These are phyloP conservation scores for Channa maculata DNA, from an alignment of 2,113 vertebrate genomes.

Conservation along the genomic window DNA sequence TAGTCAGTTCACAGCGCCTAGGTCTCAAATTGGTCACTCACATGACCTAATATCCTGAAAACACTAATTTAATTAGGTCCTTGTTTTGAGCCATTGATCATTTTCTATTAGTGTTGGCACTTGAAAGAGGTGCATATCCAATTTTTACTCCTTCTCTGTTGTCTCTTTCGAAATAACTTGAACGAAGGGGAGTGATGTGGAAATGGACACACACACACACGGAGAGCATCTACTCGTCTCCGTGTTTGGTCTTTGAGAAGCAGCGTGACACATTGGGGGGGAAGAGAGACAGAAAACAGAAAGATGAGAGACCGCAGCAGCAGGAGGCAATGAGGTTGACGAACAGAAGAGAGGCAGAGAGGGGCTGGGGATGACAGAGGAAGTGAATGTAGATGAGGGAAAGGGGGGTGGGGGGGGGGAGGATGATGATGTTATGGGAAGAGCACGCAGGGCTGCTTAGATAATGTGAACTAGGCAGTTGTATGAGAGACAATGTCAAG, in stretches of 20 bases:
- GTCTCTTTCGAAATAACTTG: not conserved
- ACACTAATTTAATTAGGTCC: not conserved
- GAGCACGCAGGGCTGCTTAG: not conserved
- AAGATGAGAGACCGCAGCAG: conserved; percentile 38
- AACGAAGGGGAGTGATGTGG: conserved; percentile 8
- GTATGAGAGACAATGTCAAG: conserved; percentile 1
- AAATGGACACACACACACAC: not conserved
- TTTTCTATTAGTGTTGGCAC: not conserved
- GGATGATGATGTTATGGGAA: not conserved
- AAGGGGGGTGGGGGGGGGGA: not conserved
- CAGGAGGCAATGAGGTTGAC: not conserved
- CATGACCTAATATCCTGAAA: not conserved
- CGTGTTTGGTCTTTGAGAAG: conserved; percentile 31
- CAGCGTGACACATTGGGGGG: conserved; percentile 7
- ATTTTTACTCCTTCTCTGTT: conserved; percentile 20
- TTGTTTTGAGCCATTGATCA: not conserved
- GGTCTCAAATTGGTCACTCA: not conserved
- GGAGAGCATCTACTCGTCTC: not conserved
- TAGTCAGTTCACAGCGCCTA: not conserved
- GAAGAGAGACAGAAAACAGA: conserved; percentile 25
- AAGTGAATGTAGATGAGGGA: not conserved
- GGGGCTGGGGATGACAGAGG: not conserved
- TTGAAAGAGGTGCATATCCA: not conserved
- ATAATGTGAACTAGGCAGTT: too few species aligned
- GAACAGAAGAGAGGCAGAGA: not conserved